These are phyloP conservation scores for Dryocosmus kuriphilus DNA, from an alignment of 2,888 invertebrate species.

Conservation along the genomic window DNA sequence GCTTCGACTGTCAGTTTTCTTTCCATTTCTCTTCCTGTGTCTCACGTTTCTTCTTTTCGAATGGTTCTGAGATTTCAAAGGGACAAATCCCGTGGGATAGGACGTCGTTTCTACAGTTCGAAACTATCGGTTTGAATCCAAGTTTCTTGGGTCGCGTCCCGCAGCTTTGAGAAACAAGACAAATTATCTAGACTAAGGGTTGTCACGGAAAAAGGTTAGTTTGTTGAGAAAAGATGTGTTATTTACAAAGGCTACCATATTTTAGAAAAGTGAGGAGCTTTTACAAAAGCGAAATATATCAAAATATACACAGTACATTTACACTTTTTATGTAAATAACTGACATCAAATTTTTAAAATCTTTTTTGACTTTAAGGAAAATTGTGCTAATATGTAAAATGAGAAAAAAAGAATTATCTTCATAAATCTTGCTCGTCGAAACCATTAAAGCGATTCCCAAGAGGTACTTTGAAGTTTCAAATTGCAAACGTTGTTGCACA, in stretches of 20 bases:
- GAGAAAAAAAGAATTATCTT: too few species aligned
- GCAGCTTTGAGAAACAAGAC: slow-evolving; percentile 35
- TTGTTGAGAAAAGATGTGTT: background rate
- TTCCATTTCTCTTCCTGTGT: slow-evolving; percentile 22
- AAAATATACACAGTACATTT: too few species aligned
- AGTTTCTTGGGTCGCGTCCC: background rate
- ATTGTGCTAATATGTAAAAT: too few species aligned
- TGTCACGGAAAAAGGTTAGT: background rate
- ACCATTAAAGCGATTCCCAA: too few species aligned
- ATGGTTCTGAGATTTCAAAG: slow-evolving; percentile 37
- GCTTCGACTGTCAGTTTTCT: slow-evolving; percentile 22
- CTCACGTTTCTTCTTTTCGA: slow-evolving; percentile 2
- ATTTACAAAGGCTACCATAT: background rate
- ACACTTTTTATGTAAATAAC: too few species aligned
- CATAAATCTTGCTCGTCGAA: too few species aligned
- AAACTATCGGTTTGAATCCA: slow-evolving; percentile 60
- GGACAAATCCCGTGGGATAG: slow-evolving; percentile 60
- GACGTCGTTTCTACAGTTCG: slow-evolving; percentile 63
- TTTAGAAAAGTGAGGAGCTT: background rate
- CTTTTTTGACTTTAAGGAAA: too few species aligned
- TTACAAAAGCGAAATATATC: background rate
- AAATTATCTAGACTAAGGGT: slow-evolving; percentile 23
- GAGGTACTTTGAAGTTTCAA: too few species aligned
- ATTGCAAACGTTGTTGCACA: too few species aligned
- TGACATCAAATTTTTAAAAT: too few species aligned